Base-by-base conservation (phyloP, 2,113 vertebrate species). In the Prinia subflava region DNA sequence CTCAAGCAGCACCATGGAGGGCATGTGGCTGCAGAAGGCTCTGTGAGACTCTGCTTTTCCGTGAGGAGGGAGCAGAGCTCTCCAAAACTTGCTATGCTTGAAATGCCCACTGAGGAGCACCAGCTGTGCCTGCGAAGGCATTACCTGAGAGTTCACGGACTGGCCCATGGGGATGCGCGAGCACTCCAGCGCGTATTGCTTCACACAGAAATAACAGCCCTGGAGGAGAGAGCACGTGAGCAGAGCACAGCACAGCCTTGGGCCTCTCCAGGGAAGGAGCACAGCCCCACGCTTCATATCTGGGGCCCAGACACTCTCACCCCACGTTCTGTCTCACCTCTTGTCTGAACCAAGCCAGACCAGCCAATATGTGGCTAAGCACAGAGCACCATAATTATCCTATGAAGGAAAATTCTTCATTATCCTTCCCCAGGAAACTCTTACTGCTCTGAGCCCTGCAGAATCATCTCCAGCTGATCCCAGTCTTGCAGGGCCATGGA, bases 121-220 rank as follows among this genome's bases (percentile, higher is more conserved):
- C 9, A 18, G 41, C 44, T 64, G 15, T 50, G 42, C 60, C 56
- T 75, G 64, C 56, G 62, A 24, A 92, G 64, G 69, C 84, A 60
- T 93, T 99, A 99, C 99, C 99, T 99, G 99, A 25, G 99, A 99
- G 96, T 99, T 99, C 95, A 99, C 99, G 3, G 99, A 98, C 97
- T 99, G 99, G 70, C 99, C 99, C 99, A 99, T 99, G 88, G 99
- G 99, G 89, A 99, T 99, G 67, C 99, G 98, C 2, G 99, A 99
- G 97, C 99, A 99, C 96, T 99, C 99, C 95, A 99, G 97, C 0
- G 99, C 99, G 3, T 99, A 99, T 95, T 99, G 99, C 98, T 99
- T 99, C 96, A 99, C 99, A 91, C 99, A 99, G 98, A 99, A 99
- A 97, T 99, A 99, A 97, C 98, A 99, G 50, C 99, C 99, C 99